phyloP scores from a whole-genome alignment of 2,797 vertebrate species.

The Rhinella marina region DNA sequence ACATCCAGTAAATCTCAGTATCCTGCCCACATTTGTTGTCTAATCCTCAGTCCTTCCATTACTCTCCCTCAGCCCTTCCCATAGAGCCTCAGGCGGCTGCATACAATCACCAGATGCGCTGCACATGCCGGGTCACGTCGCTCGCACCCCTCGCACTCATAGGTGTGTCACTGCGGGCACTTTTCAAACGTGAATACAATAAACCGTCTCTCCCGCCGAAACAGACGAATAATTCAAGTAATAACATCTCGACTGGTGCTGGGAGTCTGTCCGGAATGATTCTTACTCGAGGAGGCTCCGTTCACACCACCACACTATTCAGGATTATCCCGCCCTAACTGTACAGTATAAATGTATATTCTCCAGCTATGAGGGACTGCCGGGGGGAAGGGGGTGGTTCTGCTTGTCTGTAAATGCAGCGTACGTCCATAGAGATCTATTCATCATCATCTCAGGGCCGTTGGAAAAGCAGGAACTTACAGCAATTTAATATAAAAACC shows the following conservation, averaged over 20 bases:
- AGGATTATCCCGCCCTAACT: background rate
- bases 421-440: too few relatives aligned
- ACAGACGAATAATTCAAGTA: conserved; percentile 16
- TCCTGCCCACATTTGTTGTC: background rate
- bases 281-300: background rate
- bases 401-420: too few relatives aligned
- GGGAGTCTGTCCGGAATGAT: background rate
- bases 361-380: too few relatives aligned
- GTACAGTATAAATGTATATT: too few relatives aligned
- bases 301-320: background rate
- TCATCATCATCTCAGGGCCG: too few relatives aligned
- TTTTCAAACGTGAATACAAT: conserved; percentile 14
- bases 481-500: too few relatives aligned
- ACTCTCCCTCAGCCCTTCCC: conserved; percentile 5
- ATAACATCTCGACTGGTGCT: background rate
- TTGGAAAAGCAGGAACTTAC: too few relatives aligned
- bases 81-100: background rate
- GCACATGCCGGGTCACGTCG: conserved; percentile 39
- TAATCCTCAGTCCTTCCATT: background rate
- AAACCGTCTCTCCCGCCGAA: conserved; percentile 19
- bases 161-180: conserved; percentile 11
- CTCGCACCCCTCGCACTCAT: background rate
- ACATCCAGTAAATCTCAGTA: background rate
- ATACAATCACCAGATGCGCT: background rate
- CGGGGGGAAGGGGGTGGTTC: too few relatives aligned